Conservation (phyloP, 1,140 invertebrate genomes). For the Dendroctonus ponderosae region DNA sequence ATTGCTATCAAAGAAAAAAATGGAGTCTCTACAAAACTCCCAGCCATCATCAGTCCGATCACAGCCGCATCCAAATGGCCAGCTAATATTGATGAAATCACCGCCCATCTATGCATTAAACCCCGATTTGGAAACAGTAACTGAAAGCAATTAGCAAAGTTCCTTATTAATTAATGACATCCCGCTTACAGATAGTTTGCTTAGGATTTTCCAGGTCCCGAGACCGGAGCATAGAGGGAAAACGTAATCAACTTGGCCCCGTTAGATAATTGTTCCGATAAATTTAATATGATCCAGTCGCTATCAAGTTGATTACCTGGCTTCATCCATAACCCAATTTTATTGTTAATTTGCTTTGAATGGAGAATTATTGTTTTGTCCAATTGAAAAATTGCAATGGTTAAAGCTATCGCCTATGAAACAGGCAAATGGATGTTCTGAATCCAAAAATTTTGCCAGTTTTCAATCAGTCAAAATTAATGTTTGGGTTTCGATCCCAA, state of each 20-base stretch:
- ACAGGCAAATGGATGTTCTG: too few species aligned
- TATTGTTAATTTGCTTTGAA: conserved; percentile 14
- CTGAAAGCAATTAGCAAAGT: conserved; percentile 27
- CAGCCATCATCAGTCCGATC: too few species aligned
- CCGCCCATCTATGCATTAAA: conserved; percentile 3
- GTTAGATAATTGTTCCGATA: conserved; percentile 28
- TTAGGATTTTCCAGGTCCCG: conserved; percentile 16
- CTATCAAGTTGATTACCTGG: conserved; percentile 15
- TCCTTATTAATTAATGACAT: conserved; percentile 26
- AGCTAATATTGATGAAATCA: conserved; percentile 5
- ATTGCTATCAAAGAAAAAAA: too few species aligned
- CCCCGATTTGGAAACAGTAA: conserved; percentile 15
- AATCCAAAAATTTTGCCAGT: too few species aligned
- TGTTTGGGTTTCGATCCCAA: too few species aligned
- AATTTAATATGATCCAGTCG: conserved; percentile 22
- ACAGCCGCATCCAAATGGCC: too few species aligned
- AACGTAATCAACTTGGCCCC: conserved; percentile 20
- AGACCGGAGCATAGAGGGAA: conserved; percentile 22
- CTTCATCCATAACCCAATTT: conserved; percentile 1
- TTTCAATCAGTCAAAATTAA: too few species aligned
- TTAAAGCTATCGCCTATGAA: too few species aligned
- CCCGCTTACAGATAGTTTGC: conserved; percentile 22
- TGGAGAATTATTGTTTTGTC: background rate
- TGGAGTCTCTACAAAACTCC: too few species aligned
- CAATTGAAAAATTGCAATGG: background rate